A percentile compares a stretch with the other conserved stretches of the same genome.
Conservation (phyloP, 2,888 invertebrate species). For the Apomyelois bistriatella region DNA sequence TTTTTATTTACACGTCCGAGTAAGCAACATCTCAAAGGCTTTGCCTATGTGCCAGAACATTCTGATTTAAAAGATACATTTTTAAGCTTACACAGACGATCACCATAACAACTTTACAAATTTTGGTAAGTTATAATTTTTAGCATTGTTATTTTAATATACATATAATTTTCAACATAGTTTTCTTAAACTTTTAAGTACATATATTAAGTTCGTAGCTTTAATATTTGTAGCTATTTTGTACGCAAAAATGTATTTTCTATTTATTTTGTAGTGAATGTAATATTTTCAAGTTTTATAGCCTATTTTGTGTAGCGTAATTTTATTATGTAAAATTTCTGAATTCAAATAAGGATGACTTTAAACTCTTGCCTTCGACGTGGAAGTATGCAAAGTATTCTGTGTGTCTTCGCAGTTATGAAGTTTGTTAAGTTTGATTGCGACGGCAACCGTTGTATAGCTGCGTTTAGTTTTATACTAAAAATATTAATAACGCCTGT, state of each 20-base stretch:
- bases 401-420: neutral
- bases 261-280: conserved; percentile 14
- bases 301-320: neutral
- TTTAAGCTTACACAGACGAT: too few relatives aligned
- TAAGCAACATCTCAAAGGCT: too few relatives aligned
- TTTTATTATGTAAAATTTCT: neutral
- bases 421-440: conserved; percentile 2
- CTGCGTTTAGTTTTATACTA: neutral
- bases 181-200: conserved; percentile 10
- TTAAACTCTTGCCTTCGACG: conserved; percentile 1
- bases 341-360: conserved; percentile 1
- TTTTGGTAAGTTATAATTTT: neutral
- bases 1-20: too few relatives aligned
- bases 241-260: conserved; percentile 12
- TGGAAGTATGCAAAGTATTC: neutral
- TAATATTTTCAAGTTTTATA: conserved; percentile 12
- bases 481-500: neutral
- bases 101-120: too few relatives aligned
- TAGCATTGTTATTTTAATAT: neutral
- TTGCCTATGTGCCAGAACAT: too few relatives aligned
- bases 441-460: neutral
- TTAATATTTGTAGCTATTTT: conserved; percentile 19
- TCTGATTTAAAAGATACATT: too few relatives aligned
- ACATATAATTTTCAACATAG: conserved; percentile 6
- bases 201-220: conserved; percentile 13